These are phyloP conservation scores for Neomonachus schauinslandi DNA, from an alignment of 2,113 vertebrate species.

Conservation along the genomic window DNA sequence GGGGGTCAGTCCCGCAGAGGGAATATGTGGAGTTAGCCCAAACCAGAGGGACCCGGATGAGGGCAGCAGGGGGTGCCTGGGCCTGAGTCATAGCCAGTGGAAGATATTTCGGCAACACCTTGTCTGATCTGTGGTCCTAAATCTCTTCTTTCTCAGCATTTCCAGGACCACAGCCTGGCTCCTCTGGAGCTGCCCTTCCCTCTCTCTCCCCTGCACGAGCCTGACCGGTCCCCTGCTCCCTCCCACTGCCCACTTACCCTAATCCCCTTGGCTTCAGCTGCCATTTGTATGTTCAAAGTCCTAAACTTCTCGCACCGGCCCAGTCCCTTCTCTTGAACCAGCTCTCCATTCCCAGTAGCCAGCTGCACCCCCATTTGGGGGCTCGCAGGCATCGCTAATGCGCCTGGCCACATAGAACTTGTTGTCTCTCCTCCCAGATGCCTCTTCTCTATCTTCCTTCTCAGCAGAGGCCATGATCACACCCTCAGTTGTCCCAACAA, in stretches of 20 bases:
- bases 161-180: neutral
- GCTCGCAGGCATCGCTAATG: neutral
- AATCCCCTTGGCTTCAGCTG: neutral
- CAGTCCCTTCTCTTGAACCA: neutral
- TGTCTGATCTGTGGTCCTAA: neutral
- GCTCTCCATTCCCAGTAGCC: neutral
- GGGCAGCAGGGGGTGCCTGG: no score
- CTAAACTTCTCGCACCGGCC: neutral
- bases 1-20: neutral
- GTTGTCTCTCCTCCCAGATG: neutral
- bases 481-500: neutral
- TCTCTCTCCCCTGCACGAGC: no score
- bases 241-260: no score
- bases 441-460: neutral
- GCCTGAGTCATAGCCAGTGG: no score
- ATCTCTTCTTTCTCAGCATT: neutral
- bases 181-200: neutral
- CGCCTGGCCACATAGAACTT: rapidly evolving
- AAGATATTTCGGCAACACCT: neutral
- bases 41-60: no score
- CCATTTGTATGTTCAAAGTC: neutral
- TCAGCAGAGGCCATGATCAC: neutral
- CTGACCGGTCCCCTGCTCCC: no score
- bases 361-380: rapidly evolving
- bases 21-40: neutral